A percentile compares a stretch with the other conserved stretches of the same genome.
Evolutionary conservation across 2,888 invertebrate genomes (phyloP).

Genomic region (Parasteatoda lunata): DNA sequence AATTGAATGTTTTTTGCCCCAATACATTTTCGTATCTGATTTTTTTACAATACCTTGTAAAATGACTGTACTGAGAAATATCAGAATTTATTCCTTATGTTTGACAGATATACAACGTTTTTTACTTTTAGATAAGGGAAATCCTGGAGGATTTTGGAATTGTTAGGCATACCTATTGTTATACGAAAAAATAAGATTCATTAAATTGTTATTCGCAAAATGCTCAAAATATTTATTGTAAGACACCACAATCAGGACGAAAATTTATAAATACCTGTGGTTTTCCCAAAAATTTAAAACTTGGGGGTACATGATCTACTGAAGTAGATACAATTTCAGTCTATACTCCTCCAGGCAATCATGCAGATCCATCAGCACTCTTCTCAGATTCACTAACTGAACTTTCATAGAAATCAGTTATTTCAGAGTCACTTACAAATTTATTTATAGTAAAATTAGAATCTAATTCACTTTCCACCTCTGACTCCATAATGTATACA

Average conservation of each 20-base stretch:
- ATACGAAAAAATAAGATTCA: not conserved
- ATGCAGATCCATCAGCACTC: too few relatives aligned
- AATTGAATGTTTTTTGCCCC: not conserved
- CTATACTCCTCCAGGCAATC: too few relatives aligned
- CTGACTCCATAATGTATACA: too few relatives aligned
- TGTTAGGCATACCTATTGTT: not conserved
- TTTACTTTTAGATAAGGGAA: not conserved
- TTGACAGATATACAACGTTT: conserved; percentile 2
- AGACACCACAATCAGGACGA: not conserved
- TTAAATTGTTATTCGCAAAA: conserved; percentile 2
- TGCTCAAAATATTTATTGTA: not conserved
- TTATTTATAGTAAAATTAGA: too few relatives aligned
- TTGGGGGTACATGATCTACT: too few relatives aligned
- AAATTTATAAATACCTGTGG: too few relatives aligned
- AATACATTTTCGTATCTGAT: conserved; percentile 67
- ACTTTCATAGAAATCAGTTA: too few relatives aligned
- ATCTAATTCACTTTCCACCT: too few relatives aligned
- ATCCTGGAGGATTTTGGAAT: not conserved
- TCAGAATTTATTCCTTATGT: conserved; percentile 4
- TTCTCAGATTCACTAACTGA: too few relatives aligned
- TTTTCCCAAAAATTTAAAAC: too few relatives aligned
- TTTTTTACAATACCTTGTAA: conserved; percentile 70
- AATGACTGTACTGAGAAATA: conserved; percentile 12
- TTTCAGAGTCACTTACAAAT: too few relatives aligned
- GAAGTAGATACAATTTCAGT: too few relatives aligned